Evolutionary conservation across 2,888 invertebrate genomes (phyloP), one percentile per base, ranked within the genome.

Genomic region (Sympetrum striolatum): DNA sequence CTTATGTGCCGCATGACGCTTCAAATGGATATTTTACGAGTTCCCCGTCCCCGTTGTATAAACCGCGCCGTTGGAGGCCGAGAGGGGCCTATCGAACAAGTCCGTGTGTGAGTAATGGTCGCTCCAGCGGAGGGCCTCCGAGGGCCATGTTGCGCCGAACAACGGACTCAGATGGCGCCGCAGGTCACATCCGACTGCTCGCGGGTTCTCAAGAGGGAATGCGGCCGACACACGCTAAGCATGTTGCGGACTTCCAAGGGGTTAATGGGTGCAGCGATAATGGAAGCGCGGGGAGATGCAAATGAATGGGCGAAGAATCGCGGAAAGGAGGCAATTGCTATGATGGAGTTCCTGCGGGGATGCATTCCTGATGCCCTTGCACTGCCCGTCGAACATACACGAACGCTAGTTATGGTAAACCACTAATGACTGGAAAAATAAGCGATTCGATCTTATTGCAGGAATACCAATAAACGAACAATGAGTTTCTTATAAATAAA

Each of bases 81-180:
- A 31, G 31, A 31, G 31, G 73, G 31, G 73, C 31, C 73, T 73
- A 37, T 37, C 60, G 86, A 86, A 58, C 60, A 64, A 39, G 14
- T 35, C 8, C 35, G 86, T 22, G 22, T 25, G 58, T 86, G 86
- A 86, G 60, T 86, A 60, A 86, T 86, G 86, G 60, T 58, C 82
- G 35, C 22, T 58, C 82, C 35, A 35, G 82, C 64, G 18, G 60
- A 86, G 86, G 58, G 86, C 86, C 31, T 37, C 86, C 6, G 31
- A 73, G 73, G 31, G 73, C 73, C 73, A 31, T 73, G 73, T 73
- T 73, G 73, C 73, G 73, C 73, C 73, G 25, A 73, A 73, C 73
- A 73, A 31, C 73, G 25, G 73, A 73, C 31, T 25, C 73, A 73
- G 6, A 73, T 73, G 73, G 73, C 73, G 25, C 73, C 14, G 25